These are phyloP conservation scores for Barbus barbus DNA, from an alignment of 2,113 vertebrate species.

Conservation along the genomic window DNA sequence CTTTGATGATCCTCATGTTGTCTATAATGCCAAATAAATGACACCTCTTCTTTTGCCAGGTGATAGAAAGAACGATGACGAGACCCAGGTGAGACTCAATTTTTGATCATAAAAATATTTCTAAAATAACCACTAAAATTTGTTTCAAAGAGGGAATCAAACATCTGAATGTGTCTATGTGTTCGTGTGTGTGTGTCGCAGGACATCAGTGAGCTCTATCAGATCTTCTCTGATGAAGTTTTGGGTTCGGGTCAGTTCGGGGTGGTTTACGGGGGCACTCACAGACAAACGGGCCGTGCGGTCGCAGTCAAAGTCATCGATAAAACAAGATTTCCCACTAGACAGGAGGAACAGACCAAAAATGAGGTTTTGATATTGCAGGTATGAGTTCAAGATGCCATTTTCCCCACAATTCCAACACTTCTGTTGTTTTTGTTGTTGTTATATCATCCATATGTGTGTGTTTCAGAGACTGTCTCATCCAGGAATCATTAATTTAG, in stretches of 20 bases:
- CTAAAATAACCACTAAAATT: not conserved
- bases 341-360: conserved; percentile 80
- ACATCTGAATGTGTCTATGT: not conserved
- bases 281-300: conserved; percentile 75
- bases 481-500: conserved; percentile 69
- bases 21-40: no score
- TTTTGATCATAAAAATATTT: not conserved
- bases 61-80: not conserved
- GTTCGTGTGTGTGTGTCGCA: conserved; percentile 57
- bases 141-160: not conserved
- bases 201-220: conserved; percentile 83
- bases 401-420: not conserved
- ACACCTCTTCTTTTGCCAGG: conserved; percentile 55
- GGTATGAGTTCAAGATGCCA: conserved; percentile 62
- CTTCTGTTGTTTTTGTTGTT: no score
- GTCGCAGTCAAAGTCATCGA: conserved; percentile 87
- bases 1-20: not conserved
- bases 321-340: conserved; percentile 82
- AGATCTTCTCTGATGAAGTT: conserved; percentile 84
- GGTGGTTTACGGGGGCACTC: conserved; percentile 84
- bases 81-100: conserved; percentile 58
- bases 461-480: conserved; percentile 71
- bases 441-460: not conserved
- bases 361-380: conserved; percentile 84
- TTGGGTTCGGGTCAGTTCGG: conserved; percentile 89